Base-by-base conservation (phyloP, 2,888 invertebrate species). In the Xanthorhoe designata region DNA sequence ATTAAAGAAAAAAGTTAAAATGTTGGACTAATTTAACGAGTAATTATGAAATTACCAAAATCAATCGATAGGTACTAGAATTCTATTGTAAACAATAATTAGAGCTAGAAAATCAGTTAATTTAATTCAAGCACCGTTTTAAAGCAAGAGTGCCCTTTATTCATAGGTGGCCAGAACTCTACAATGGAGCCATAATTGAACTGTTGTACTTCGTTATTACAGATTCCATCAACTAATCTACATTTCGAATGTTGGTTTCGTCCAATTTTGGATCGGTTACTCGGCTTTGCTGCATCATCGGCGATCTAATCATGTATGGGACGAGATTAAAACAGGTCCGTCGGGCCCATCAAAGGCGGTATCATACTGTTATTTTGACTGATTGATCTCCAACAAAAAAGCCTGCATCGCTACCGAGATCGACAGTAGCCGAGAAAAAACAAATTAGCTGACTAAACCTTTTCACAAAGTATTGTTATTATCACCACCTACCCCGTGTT, bases 351-450 rank as follows among this genome's bases (percentile, higher is more conserved):
- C 93, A 93, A 93, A 93, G 92, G 92, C 92, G 91, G 92, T 92
- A 92, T 91, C 93, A 92, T 89, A 93, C 93, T 92, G 92, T 92
- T 93, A 92, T 92, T 92, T 92, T 93, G 93, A 93, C 93, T 92
- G 93, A 93, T 93, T 92, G 93, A 93, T 93, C 93, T 91, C 87
- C 86, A 86, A 85, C 86, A 91, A 92, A 92, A 93, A 92, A 89
- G 87, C 86, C 87, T 88, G 89, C 90, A 87, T 83, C 89, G 92
- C 92, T 92, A 92, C 92, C 88, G 90, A 90, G 90, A 91, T 92
- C 91, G 91, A 92, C 92, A 91, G 93, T 92, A 92, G 93, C 92
- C 77, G 87, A 90, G 91, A 92, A 92, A 93, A 93, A 93, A 92
- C 91, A 91, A 92, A 93, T 92, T 93, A 92, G 92, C 88, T 92